Evolutionary conservation across 2,888 invertebrate genomes (phyloP).

Genomic region (Nephrotoma guestfalica): DNA sequence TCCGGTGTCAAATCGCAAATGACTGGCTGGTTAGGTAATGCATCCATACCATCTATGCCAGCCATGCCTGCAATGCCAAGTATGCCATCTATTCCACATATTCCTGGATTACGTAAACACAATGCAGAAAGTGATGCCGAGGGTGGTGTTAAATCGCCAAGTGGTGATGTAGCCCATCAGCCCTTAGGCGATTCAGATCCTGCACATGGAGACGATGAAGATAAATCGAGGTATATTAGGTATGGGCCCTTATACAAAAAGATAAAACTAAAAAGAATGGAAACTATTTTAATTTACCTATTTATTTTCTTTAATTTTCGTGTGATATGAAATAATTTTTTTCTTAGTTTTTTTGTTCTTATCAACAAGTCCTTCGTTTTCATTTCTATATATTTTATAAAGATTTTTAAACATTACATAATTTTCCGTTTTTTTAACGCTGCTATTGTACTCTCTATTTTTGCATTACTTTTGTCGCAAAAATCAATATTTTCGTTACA

Average conservation of each 20-base stretch:
- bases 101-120: constrained; percentile 57
- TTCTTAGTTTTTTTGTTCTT: neutral
- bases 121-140: constrained; percentile 35
- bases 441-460: neutral
- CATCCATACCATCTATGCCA: constrained; percentile 33
- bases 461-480: neutral
- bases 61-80: constrained; percentile 32
- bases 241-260: constrained; percentile 37
- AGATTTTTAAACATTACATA: neutral
- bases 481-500: neutral
- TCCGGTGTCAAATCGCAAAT: constrained; percentile 76
- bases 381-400: neutral
- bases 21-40: constrained; percentile 64
- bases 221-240: constrained; percentile 74
- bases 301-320: neutral
- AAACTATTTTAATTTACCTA: neutral
- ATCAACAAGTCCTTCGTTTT: neutral
- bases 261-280: neutral
- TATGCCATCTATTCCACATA: constrained; percentile 32
- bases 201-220: constrained; percentile 59
- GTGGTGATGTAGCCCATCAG: neutral
- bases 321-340: neutral
- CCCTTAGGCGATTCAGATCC: neutral
- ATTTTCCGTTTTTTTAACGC: neutral
- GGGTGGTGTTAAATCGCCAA: constrained; percentile 15